Evolutionary conservation across 1,140 invertebrate species (phyloP).

Genomic region (Leptinotarsa texana): DNA sequence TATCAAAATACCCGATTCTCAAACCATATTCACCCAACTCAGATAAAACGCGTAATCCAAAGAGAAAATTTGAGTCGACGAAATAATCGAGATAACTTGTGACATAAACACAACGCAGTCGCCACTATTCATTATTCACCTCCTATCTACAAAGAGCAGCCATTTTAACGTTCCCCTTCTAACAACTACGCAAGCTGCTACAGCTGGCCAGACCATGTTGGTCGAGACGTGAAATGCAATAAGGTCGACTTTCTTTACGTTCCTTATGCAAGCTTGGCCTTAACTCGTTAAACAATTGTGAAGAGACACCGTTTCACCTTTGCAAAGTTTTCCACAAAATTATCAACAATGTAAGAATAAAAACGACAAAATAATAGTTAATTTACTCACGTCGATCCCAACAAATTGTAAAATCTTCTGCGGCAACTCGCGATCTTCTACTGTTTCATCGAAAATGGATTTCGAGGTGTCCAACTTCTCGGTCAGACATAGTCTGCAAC

Average conservation of each 20-base stretch:
- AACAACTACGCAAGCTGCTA: not conserved
- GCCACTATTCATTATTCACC: not conserved
- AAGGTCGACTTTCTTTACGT: constrained; percentile 41
- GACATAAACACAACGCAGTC: not conserved
- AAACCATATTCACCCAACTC: too few relatives aligned
- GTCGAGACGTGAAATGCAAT: constrained; percentile 18
- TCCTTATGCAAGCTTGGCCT: constrained; percentile 32
- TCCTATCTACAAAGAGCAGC: constrained; percentile 11
- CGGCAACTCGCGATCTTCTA: constrained; percentile 34
- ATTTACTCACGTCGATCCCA: constrained; percentile 45
- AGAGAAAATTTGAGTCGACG: not conserved
- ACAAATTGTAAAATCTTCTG: constrained; percentile 43
- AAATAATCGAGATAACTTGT: constrained; percentile 3
- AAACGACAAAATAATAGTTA: constrained; percentile 10
- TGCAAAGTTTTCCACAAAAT: constrained; percentile 14
- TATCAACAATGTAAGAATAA: constrained; percentile 19
- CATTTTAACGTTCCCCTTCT: constrained; percentile 24
- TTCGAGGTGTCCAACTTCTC: constrained; percentile 45
- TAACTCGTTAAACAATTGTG: constrained; percentile 21
- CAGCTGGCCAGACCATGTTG: constrained; percentile 16
- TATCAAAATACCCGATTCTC: too few relatives aligned
- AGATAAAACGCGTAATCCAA: not conserved
- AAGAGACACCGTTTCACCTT: constrained; percentile 15
- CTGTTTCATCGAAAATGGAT: constrained; percentile 45
- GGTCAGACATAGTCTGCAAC: constrained; percentile 49